Conservation (phyloP, 2,888 invertebrate genomes). For the Hirtodrosophila histrioides region DNA sequence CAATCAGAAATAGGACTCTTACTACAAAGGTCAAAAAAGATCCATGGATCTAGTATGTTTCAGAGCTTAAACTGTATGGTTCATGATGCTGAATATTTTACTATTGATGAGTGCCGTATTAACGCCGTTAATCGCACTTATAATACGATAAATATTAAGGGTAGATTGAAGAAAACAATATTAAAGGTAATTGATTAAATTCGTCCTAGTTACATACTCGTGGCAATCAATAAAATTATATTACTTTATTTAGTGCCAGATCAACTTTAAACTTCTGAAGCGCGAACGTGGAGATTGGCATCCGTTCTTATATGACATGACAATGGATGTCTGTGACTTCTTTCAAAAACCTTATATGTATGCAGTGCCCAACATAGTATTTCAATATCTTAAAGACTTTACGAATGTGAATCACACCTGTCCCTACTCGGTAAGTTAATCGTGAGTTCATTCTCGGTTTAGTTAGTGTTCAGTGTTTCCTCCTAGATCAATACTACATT, state of each 20-base stretch:
- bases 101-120: slow-evolving; percentile 18
- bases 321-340: slow-evolving; percentile 32
- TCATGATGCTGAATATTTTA: not conserved
- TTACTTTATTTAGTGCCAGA: not conserved
- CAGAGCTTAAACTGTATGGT: slow-evolving; percentile 6
- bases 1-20: too few species aligned
- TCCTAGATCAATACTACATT: slow-evolving; percentile 12
- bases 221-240: not conserved
- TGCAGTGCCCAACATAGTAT: slow-evolving; percentile 25
- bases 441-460: not conserved
- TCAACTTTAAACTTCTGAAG: slow-evolving; percentile 35
- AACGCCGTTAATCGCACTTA: slow-evolving; percentile 27
- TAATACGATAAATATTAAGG: slow-evolving; percentile 21
- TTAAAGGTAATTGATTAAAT: slow-evolving; percentile 9
- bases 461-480: not conserved
- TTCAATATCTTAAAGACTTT: not conserved
- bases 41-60: slow-evolving; percentile 22
- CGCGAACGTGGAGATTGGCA: slow-evolving; percentile 54
- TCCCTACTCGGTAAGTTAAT: slow-evolving; percentile 32
- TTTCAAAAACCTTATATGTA: slow-evolving; percentile 10
- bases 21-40: slow-evolving; percentile 5
- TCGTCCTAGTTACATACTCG: not conserved
- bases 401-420: slow-evolving; percentile 46
- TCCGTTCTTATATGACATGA: slow-evolving; percentile 47
- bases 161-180: slow-evolving; percentile 8